phyloP scores from a whole-genome alignment of 2,113 vertebrate species.

The Leptodactylus fuscus region DNA sequence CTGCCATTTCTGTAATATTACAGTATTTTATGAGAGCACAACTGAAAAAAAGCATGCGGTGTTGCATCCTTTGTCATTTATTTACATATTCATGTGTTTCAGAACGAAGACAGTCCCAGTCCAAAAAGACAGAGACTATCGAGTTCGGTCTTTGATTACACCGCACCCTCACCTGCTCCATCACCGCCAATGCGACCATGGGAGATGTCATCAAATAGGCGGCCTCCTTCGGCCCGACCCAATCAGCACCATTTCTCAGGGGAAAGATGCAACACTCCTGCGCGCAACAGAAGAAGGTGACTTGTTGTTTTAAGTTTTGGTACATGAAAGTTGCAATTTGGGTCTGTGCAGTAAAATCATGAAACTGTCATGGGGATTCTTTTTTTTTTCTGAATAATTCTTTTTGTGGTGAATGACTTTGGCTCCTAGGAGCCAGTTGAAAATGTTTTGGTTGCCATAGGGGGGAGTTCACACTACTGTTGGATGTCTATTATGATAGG shows the following conservation, averaged over 20 bases:
- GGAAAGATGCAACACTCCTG: constrained; percentile 92
- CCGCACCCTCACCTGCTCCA: constrained; percentile 85
- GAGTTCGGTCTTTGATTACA: constrained; percentile 90
- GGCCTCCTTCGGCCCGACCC: constrained; percentile 85
- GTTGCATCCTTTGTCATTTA: not conserved
- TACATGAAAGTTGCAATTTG: no score
- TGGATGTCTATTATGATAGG: no score
- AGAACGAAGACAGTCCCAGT: constrained; percentile 96
- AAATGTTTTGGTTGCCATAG: no score
- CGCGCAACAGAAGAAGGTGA: constrained; percentile 93
- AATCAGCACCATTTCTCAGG: constrained; percentile 90
- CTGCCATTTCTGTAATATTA: not conserved
- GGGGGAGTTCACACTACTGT: no score
- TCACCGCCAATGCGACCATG: constrained; percentile 97
- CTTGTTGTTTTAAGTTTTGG: no score
- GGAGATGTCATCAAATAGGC: constrained; percentile 93
- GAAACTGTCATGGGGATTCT: no score
- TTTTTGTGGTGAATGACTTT: no score
- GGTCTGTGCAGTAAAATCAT: no score
- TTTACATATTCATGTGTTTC: not conserved
- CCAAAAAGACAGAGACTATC: constrained; percentile 96
- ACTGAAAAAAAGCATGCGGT: not conserved
- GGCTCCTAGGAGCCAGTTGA: no score
- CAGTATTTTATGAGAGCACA: not conserved
- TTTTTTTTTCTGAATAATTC: no score